Conservation (phyloP, 2,113 vertebrate species). For the Mormyrus lacerda region DNA sequence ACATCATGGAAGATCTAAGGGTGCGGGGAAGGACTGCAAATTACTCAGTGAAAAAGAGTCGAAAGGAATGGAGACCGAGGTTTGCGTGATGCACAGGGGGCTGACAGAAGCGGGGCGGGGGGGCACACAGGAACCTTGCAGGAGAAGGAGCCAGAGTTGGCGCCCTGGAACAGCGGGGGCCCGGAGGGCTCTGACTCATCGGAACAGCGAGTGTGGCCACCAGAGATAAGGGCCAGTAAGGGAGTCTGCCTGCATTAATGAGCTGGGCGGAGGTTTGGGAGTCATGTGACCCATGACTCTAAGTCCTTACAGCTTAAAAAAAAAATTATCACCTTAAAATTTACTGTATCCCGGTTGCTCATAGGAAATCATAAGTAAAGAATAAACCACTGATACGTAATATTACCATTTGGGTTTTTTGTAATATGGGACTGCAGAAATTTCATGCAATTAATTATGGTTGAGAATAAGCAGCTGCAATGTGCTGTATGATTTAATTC, state of each 20-base stretch:
- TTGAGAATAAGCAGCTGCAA: not conserved
- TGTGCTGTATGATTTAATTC: not conserved
- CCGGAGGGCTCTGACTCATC: conserved; percentile 16
- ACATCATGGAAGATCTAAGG: not conserved
- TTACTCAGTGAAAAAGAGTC: conserved; percentile 12
- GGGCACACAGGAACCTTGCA: not conserved
- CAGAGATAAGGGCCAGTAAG: conserved; percentile 28
- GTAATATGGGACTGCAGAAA: not conserved
- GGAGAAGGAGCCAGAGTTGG: not conserved
- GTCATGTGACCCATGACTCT: conserved; percentile 18
- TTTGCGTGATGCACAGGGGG: not conserved
- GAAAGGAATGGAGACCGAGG: not conserved
- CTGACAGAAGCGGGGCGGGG: not conserved
- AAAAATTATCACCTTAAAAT: not conserved
- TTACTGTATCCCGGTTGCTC: not conserved
- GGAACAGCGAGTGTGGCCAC: conserved; percentile 25
- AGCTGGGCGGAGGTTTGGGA: not conserved
- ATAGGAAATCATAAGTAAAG: not conserved
- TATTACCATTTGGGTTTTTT: not conserved
- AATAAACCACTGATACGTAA: not conserved
- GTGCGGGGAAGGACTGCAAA: not conserved
- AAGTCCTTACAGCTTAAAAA: conserved; percentile 2
- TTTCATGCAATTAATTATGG: not conserved
- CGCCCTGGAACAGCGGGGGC: not conserved
- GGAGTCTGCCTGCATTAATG: conserved; percentile 13